Conservation (phyloP, 2,113 vertebrate species). For the Alces alces region DNA sequence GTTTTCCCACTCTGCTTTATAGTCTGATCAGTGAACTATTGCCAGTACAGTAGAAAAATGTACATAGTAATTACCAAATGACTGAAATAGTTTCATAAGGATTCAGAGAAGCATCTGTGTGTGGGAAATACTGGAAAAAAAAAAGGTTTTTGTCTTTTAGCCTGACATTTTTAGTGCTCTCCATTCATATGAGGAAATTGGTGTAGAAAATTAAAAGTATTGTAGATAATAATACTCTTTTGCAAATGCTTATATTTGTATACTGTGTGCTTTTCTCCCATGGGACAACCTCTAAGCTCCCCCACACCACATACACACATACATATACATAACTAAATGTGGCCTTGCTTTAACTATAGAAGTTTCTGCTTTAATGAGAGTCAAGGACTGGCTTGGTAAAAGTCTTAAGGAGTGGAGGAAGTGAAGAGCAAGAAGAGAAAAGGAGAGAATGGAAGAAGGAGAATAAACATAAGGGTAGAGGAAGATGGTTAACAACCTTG, state of each 20-base stretch:
- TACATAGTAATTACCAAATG: background rate
- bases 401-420: background rate
- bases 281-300: background rate
- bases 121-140: background rate
- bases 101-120: background rate
- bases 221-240: background rate
- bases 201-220: background rate
- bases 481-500: background rate
- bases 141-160: background rate
- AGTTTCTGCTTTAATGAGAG: background rate
- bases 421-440: background rate
- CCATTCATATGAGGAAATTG: background rate
- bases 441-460: background rate
- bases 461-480: background rate
- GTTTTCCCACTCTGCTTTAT: background rate
- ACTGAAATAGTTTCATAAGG: conserved; percentile 8
- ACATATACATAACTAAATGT: background rate
- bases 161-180: background rate
- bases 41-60: background rate
- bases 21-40: background rate
- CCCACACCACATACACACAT: rapidly evolving
- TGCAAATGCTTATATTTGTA: background rate
- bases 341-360: background rate
- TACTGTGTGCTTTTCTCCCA: background rate
- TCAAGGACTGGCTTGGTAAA: background rate